Base-by-base conservation (phyloP, 2,797 vertebrate genomes). In the Alca torda region DNA sequence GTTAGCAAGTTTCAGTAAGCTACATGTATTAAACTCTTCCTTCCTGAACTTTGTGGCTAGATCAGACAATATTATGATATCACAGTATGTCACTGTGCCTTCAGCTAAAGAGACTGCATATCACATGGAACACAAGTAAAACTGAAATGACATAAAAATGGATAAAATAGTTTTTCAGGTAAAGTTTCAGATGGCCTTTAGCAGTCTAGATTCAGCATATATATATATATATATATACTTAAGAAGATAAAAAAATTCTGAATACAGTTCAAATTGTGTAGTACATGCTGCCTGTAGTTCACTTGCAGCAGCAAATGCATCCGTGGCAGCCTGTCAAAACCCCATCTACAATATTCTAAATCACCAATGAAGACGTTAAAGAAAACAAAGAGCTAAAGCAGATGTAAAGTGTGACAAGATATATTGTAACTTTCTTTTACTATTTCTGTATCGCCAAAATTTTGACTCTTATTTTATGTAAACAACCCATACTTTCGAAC, bases 171-270 rank as follows among this genome's bases (percentile, higher is more conserved):
- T 31, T 94, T 95, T 96, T 90, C 87, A 81, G 37, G 60, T 90
- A 50, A 92, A 93, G 45, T 96, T 97, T 97, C 87, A 96, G 57
- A 83, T 93, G 75, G 87, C 50, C 45, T 87, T 95, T 57, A 89
- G 60, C 50, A 90, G 60, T 89, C 61, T 92, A 89, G 88, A 90
- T 93, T 51, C 74, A 94, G 76, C 53, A 96, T 70, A 89, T 25
- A 13, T 25, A 43, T 67, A 92, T n/a, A 37, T 37, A 37, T 37
- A 43, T 41, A n/a, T 50, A 64, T 37, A 60, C 41, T 83, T 95
- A 82, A 64, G 9, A 76, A 70, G 86, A 89, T 1, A 94, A 93
- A 93, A 82, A 89, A 67, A 94, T 87, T 94, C 78, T 76, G 81
- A 96, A 77, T 59, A 87, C 43, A 91, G 94, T 93, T 97, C 59